A percentile compares a stretch with the other conserved stretches of the same genome.
Evolutionary conservation across 2,888 invertebrate species (phyloP).

Genomic region (Drosophila koepferae): DNA sequence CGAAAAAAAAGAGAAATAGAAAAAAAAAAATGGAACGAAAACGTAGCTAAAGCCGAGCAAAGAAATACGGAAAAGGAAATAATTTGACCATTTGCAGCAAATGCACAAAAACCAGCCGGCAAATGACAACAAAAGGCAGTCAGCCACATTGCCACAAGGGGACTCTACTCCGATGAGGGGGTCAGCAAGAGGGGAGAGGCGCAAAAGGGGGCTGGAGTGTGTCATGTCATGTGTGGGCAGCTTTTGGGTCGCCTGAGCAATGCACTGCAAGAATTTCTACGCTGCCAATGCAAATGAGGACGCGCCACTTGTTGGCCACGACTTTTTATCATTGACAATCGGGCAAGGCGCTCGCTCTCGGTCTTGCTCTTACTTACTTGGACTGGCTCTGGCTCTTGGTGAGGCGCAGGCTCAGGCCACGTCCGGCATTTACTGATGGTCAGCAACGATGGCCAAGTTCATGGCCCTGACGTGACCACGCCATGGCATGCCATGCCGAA

Average conservation of each 20-base stretch:
- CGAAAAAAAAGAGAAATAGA: slow-evolving; percentile 40
- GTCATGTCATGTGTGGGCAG: slow-evolving; percentile 69
- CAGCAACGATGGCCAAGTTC: slow-evolving; percentile 76
- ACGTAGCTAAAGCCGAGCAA: slow-evolving; percentile 55
- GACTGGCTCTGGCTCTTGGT: slow-evolving; percentile 44
- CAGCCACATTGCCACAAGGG: slow-evolving; percentile 57
- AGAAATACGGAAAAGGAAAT: slow-evolving; percentile 78
- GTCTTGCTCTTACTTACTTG: slow-evolving; percentile 13
- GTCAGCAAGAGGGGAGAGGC: background rate
- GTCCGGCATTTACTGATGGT: slow-evolving; percentile 71
- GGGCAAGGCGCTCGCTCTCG: slow-evolving; percentile 33
- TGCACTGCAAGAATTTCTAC: slow-evolving; percentile 65
- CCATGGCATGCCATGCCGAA: slow-evolving; percentile 45
- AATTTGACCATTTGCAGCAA: slow-evolving; percentile 77
- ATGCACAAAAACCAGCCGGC: slow-evolving; percentile 62
- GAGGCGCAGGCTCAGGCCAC: slow-evolving; percentile 44
- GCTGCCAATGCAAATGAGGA: slow-evolving; percentile 71
- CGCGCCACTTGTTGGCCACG: slow-evolving; percentile 79
- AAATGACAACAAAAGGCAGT: slow-evolving; percentile 67
- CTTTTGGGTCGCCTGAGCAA: slow-evolving; percentile 57
- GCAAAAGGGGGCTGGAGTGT: slow-evolving; percentile 15
- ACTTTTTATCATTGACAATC: slow-evolving; percentile 75
- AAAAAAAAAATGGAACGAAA: slow-evolving; percentile 49
- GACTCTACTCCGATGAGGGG: background rate
- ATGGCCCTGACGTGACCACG: slow-evolving; percentile 77